These are phyloP conservation scores for Agrotis puta DNA, from an alignment of 2,888 invertebrate species.

Conservation along the genomic window DNA sequence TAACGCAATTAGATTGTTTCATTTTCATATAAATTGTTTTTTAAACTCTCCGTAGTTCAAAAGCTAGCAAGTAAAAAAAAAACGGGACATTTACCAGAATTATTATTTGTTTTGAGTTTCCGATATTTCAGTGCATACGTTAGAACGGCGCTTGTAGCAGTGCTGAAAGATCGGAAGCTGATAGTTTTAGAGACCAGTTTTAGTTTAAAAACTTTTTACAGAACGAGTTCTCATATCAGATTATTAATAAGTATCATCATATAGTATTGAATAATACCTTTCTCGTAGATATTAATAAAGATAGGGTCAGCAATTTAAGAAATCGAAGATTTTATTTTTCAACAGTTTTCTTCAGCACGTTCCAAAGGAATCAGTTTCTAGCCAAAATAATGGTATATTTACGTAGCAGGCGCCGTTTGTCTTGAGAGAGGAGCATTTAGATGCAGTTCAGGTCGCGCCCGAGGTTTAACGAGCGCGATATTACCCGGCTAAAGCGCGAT, in stretches of 20 bases:
- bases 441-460: constrained; percentile 44
- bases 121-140: too few species aligned
- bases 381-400: constrained; percentile 19
- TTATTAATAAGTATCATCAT: too few species aligned
- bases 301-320: background rate
- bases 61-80: background rate
- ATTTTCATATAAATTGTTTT: too few species aligned
- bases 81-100: too few species aligned
- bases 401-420: constrained; percentile 27
- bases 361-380: constrained; percentile 26
- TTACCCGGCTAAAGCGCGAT: constrained; percentile 40
- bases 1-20: background rate
- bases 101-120: too few species aligned
- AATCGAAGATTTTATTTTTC: background rate
- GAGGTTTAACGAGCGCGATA: constrained; percentile 57
- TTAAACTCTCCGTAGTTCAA: background rate
- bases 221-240: too few species aligned
- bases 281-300: too few species aligned
- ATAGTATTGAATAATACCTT: too few species aligned
- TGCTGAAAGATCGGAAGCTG: too few species aligned
- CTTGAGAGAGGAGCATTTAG: constrained; percentile 38
- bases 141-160: too few species aligned
- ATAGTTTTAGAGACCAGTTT: too few species aligned
- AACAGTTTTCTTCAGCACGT: background rate
- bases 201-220: too few species aligned